These are phyloP conservation scores for Lates japonicus DNA, from an alignment of 2,797 vertebrate species.

Conservation along the genomic window DNA sequence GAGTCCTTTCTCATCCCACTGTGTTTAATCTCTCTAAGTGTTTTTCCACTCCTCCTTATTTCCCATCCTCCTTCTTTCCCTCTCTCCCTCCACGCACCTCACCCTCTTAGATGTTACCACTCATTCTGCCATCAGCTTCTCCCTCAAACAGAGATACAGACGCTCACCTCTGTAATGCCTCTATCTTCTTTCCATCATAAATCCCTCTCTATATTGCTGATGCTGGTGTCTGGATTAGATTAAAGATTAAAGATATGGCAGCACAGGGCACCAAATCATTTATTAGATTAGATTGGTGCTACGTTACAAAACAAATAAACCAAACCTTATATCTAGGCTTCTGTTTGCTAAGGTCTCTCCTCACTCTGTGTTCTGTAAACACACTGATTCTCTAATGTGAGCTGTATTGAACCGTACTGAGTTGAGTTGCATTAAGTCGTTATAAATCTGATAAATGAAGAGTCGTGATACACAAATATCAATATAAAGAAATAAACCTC, in stretches of 20 bases:
- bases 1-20: conserved; percentile 57
- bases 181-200: conserved; percentile 56
- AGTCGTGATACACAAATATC: neutral
- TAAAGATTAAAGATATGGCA: conserved; percentile 52
- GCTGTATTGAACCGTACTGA: neutral
- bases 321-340: conserved; percentile 7
- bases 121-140: conserved; percentile 63
- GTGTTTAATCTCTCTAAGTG: conserved; percentile 82
- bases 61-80: conserved; percentile 20
- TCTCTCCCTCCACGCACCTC: conserved; percentile 33
- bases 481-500: neutral
- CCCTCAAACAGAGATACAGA: conserved; percentile 46
- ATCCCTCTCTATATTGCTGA: conserved; percentile 68
- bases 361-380: neutral
- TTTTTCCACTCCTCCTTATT: conserved; percentile 62
- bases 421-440: neutral
- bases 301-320: conserved; percentile 52
- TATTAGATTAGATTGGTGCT: conserved; percentile 55
- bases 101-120: conserved; percentile 44
- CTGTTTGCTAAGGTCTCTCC: neutral
- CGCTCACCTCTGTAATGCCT: conserved; percentile 42
- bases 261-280: conserved; percentile 44
- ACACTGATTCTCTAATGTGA: neutral
- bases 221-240: conserved; percentile 48
- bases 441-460: neutral